phyloP scores from a whole-genome alignment of 2,888 invertebrate species.

The Baronia brevicornis region DNA sequence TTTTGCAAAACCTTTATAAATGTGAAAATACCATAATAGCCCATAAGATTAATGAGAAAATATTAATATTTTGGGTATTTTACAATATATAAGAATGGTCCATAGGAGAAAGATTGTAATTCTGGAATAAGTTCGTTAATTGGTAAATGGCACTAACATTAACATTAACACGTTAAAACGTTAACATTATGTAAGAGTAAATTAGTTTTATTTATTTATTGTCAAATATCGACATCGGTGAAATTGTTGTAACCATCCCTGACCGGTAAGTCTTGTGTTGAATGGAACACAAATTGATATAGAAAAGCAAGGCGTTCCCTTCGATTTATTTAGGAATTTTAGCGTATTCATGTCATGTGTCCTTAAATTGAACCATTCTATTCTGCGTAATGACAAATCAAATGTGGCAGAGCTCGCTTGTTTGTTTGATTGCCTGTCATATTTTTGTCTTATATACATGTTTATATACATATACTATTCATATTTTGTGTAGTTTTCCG shows the following conservation, averaged over 20 bases:
- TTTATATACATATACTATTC: not conserved
- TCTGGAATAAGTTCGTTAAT: no score
- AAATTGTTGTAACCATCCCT: constrained; percentile 23
- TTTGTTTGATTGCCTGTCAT: constrained; percentile 11
- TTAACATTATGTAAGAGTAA: not conserved
- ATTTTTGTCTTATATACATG: constrained; percentile 1
- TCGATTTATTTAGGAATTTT: constrained; percentile 62
- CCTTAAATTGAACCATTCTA: constrained; percentile 33
- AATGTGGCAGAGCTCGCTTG: constrained; percentile 23
- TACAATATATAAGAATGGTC: no score
- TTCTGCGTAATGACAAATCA: constrained; percentile 26
- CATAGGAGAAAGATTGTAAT: no score
- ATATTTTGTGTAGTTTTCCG: not conserved
- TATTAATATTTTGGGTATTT: no score
- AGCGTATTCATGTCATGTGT: constrained; percentile 49
- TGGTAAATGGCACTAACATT: no score
- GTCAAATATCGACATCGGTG: constrained; percentile 19
- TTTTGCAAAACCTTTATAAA: no score
- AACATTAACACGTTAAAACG: no score
- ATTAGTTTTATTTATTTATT: not conserved
- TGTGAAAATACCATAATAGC: no score
- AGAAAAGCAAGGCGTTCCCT: constrained; percentile 49
- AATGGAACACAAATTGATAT: constrained; percentile 62
- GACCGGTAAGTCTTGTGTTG: constrained; percentile 42
- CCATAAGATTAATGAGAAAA: no score